A percentile compares a stretch with the other conserved stretches of the same genome.
Evolutionary conservation across 2,888 invertebrate species (phyloP).

Genomic region (Leptinotarsa juncta): DNA sequence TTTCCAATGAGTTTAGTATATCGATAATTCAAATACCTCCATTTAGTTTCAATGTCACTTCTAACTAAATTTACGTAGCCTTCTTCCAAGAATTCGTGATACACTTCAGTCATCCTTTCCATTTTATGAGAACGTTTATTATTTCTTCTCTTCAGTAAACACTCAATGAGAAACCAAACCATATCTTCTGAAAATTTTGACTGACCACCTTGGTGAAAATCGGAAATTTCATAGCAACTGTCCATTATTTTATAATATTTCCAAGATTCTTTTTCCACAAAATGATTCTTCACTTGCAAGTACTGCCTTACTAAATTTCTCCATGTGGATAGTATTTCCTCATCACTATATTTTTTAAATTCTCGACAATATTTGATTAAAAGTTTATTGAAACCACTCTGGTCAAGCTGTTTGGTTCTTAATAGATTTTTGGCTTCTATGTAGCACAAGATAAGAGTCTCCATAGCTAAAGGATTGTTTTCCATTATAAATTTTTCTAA

Average conservation of each 20-base stretch:
- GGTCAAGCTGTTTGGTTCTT: conserved; percentile 32
- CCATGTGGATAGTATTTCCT: conserved; percentile 40
- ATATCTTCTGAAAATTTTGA: conserved; percentile 32
- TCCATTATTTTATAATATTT: conserved; percentile 41
- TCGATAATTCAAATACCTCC: conserved; percentile 27
- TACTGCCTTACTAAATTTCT: conserved; percentile 37
- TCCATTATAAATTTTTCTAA: conserved; percentile 22
- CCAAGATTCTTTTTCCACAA: conserved; percentile 33
- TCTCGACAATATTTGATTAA: conserved; percentile 23
- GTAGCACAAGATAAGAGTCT: conserved; percentile 31
- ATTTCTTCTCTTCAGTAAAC: conserved; percentile 29
- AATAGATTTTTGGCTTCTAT: conserved; percentile 28
- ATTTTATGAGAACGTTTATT: conserved; percentile 25
- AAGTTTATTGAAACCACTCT: conserved; percentile 29
- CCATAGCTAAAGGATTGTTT: conserved; percentile 27
- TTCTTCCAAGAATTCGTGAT: conserved; percentile 26
- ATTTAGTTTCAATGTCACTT: conserved; percentile 31
- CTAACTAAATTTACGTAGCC: conserved; percentile 26
- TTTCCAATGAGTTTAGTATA: conserved; percentile 26
- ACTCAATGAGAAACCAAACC: conserved; percentile 34
- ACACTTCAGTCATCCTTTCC: conserved; percentile 28
- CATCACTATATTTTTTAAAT: conserved; percentile 26
- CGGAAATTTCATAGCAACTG: conserved; percentile 37
- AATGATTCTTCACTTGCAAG: conserved; percentile 35
- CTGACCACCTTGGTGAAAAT: conserved; percentile 24